A percentile compares a stretch with the other conserved stretches of the same genome.
Evolutionary conservation across 2,888 invertebrate species (phyloP).

Genomic region (Hipparchia sbordonii): DNA sequence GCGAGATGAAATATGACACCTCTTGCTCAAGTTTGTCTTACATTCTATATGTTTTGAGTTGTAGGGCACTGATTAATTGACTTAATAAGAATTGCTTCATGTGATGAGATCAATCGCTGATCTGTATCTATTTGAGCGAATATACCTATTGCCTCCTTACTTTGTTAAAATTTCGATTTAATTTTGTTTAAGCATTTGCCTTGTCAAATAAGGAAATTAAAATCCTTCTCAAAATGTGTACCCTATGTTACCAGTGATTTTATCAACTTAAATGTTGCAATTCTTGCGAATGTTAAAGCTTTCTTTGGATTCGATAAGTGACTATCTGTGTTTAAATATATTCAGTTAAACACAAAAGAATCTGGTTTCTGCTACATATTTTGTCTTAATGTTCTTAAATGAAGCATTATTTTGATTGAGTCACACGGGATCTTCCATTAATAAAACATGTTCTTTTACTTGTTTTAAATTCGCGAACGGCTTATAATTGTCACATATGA

Average conservation of each 20-base stretch:
- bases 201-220: neutral
- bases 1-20: conserved; percentile 38
- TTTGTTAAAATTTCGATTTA: too few species aligned
- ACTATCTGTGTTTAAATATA: conserved; percentile 5
- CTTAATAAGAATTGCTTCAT: neutral
- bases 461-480: neutral
- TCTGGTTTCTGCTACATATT: conserved; percentile 1
- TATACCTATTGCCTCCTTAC: neutral
- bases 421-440: neutral
- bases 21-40: conserved; percentile 29
- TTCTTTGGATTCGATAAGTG: neutral
- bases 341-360: conserved; percentile 11
- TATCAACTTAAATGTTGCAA: too few species aligned
- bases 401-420: neutral
- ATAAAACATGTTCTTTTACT: neutral
- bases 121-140: neutral
- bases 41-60: conserved; percentile 23
- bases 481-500: neutral
- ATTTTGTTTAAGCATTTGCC: too few species aligned
- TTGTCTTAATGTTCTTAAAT: neutral
- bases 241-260: too few species aligned
- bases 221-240: too few species aligned
- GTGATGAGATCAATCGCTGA: neutral
- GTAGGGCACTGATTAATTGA: conserved; percentile 8
- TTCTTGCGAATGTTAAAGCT: too few species aligned